A percentile compares a stretch with the other conserved stretches of the same genome.
Evolutionary conservation across 2,113 vertebrate genomes (phyloP).

Genomic region (Larimichthys crocea): DNA sequence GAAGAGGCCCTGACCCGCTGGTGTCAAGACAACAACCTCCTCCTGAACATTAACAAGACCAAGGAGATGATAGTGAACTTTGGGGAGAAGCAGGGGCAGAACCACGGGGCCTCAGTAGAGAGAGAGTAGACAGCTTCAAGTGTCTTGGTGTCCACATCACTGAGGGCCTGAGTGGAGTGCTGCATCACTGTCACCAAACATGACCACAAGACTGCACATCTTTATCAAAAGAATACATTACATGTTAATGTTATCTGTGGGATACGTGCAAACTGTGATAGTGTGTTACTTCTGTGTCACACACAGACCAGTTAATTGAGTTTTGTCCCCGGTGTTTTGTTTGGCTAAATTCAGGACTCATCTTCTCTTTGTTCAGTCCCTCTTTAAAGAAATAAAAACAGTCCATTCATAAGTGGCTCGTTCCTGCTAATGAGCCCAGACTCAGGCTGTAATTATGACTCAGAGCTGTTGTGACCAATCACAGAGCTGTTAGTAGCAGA

Average conservation of each 20-base stretch:
- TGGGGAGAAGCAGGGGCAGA: too few relatives aligned
- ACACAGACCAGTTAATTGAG: not conserved
- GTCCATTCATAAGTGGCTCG: not conserved
- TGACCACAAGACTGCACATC: too few relatives aligned
- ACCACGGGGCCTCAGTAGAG: too few relatives aligned
- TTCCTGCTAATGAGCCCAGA: conserved; percentile 10
- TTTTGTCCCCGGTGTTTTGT: not conserved
- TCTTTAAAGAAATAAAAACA: not conserved
- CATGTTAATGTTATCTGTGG: not conserved
- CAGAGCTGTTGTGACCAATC: conserved; percentile 33
- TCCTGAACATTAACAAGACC: too few relatives aligned
- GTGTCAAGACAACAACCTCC: too few relatives aligned
- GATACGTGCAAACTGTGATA: not conserved
- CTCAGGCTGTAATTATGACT: not conserved
- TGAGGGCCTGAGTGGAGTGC: too few relatives aligned
- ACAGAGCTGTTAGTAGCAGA: conserved; percentile 3
- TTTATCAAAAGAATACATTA: not conserved
- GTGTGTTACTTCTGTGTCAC: not conserved
- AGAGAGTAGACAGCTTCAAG: too few relatives aligned
- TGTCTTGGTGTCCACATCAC: too few relatives aligned
- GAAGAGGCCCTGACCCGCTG: too few relatives aligned
- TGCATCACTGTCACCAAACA: too few relatives aligned
- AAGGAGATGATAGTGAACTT: too few relatives aligned
- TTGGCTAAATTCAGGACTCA: not conserved
- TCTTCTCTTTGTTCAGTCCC: not conserved